These are phyloP conservation scores for Auanema sp. DNA, from an alignment of 2,888 invertebrate species.

Conservation along the genomic window DNA sequence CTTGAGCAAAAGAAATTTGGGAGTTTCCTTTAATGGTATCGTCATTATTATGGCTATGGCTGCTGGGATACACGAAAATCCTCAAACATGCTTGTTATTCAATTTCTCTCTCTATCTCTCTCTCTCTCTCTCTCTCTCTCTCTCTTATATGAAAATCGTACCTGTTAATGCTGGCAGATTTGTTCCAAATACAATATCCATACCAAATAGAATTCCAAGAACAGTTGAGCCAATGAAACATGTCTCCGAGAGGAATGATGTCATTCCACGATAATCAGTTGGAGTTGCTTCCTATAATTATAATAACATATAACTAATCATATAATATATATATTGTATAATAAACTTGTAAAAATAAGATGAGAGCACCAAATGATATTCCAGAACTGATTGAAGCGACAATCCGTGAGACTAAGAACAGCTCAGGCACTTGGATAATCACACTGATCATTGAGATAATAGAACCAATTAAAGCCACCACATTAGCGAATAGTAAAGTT, in stretches of 20 bases:
- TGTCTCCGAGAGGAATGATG: not conserved
- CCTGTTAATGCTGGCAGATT: slow-evolving; percentile 3
- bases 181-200: not conserved
- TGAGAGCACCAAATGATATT: slow-evolving; percentile 3
- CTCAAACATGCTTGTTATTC: not conserved
- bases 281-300: slow-evolving; percentile 2
- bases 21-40: slow-evolving; percentile 8
- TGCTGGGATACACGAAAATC: slow-evolving; percentile 4
- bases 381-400: not conserved
- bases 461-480: not conserved
- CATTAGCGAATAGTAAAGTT: not conserved
- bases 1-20: slow-evolving; percentile 9
- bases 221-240: not conserved
- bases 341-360: slow-evolving; percentile 1
- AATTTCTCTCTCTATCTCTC: too few relatives aligned
- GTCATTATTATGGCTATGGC: not conserved
- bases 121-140: too few relatives aligned
- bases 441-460: not conserved
- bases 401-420: not conserved
- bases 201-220: not conserved
- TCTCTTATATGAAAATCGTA: too few relatives aligned
- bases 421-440: slow-evolving; percentile 1
- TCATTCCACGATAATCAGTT: slow-evolving; percentile 5
- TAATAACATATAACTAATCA: too few relatives aligned
- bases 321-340: not conserved